These are phyloP conservation scores for Eurystomus gularis DNA, from an alignment of 2,113 vertebrate genomes.

Conservation along the genomic window DNA sequence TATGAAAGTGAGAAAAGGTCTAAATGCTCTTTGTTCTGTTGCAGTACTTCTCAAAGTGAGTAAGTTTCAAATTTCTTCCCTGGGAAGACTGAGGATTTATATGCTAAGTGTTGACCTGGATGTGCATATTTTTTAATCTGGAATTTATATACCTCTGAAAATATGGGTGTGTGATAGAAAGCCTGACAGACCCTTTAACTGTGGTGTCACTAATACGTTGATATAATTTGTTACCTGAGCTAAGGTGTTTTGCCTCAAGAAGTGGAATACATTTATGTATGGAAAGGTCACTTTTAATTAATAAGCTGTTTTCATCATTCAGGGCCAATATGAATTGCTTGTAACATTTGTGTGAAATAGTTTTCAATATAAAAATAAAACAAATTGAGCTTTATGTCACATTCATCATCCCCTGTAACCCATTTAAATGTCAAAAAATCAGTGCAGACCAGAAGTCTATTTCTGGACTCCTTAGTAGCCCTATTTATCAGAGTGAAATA, in stretches of 20 bases:
- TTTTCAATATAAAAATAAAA: slow-evolving; percentile 73
- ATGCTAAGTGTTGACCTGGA: slow-evolving; percentile 10
- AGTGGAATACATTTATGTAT: slow-evolving; percentile 54
- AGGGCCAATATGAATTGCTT: slow-evolving; percentile 56
- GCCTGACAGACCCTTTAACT: slow-evolving; percentile 46
- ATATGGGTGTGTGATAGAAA: slow-evolving; percentile 34
- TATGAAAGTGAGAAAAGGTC: background rate
- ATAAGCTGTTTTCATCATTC: slow-evolving; percentile 66
- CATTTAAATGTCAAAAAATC: slow-evolving; percentile 72
- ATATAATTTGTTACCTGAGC: slow-evolving; percentile 63
- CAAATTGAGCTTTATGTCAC: slow-evolving; percentile 65
- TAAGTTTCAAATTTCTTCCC: slow-evolving; percentile 11
- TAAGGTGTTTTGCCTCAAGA: slow-evolving; percentile 58
- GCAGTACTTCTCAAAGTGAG: background rate
- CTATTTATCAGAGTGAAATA: slow-evolving; percentile 70
- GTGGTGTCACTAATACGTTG: slow-evolving; percentile 19
- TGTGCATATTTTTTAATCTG: slow-evolving; percentile 7
- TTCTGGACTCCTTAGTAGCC: slow-evolving; percentile 50
- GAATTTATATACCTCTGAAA: slow-evolving; percentile 45
- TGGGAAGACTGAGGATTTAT: background rate
- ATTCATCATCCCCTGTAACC: slow-evolving; percentile 51
- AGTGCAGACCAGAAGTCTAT: slow-evolving; percentile 44
- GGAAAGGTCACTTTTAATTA: slow-evolving; percentile 71
- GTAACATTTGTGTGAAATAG: slow-evolving; percentile 62
- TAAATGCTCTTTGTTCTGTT: background rate